Evolutionary conservation across 2,113 vertebrate species (phyloP), one percentile per base, ranked within the genome.

Genomic region (Eulemur macaco): DNA sequence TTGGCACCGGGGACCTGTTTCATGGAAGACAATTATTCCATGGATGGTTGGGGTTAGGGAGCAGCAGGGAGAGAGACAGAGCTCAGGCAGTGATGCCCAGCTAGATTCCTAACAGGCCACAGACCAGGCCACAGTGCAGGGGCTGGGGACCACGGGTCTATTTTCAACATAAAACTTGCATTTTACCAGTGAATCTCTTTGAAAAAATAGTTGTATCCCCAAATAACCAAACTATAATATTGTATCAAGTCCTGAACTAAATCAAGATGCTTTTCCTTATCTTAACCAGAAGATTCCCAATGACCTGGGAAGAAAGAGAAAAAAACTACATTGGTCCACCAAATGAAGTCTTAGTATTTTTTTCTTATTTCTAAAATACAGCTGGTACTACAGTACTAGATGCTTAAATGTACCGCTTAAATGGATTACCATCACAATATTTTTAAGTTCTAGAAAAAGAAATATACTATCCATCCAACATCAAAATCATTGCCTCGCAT

Each of bases 311-410:
- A 87, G 52, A 92, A 14, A 74, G 37, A 54, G 9, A 83, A 66
- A 31, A 80, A 20, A 83, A 71, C 39, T 82, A 82, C 27, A 31
- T 64, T 86, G 37, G 73, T 90, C 56, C 81, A 11, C 13, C 42
- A 66, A 84, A 73, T 8, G 9, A 91, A 82, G 3, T 29, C 39
- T 88, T 68, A 71, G 17, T 37, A 76, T 64, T 58, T 71, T 84
- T 68, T 78, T 77, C 27, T 47, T 34, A 86, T 88, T 93, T 97
- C 56, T 92, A 73, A 77, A 84, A 71, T 11, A 52, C 27, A 84
- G 66, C 4, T 82, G 54, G 9, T 29, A 88, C 4, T 73, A 7
- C 31, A 77, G 3, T 6, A 0, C 15, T 93, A 91, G 42, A 63
- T 50, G 27, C 29, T 76, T 56, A 15, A 60, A 27, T 60, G 25